Percentiles rank a stretch among this genome's conserved stretches.
Conservation (phyloP, 2,113 vertebrate genomes). For the Aptenodytes patagonicus region DNA sequence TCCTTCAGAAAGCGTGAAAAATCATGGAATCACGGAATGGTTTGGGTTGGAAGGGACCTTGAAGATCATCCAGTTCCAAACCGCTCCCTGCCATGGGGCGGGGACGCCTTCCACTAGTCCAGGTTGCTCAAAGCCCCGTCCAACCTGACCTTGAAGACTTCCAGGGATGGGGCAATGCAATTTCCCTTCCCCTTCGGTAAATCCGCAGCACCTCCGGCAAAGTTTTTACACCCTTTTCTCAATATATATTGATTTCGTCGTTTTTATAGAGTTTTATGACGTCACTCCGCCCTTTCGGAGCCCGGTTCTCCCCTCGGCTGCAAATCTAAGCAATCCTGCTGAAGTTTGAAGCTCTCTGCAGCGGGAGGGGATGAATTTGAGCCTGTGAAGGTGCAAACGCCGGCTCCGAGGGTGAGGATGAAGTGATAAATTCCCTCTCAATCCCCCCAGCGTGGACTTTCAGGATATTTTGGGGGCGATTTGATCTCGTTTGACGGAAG, state of each 20-base stretch:
- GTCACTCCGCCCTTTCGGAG: accelerated
- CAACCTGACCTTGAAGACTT: too few relatives aligned
- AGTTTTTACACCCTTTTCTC: neutral
- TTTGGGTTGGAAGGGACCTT: too few relatives aligned
- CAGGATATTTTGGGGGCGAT: neutral
- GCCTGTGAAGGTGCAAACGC: accelerated
- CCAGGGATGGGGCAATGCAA: too few relatives aligned
- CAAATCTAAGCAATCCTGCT: neutral
- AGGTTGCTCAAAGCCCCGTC: too few relatives aligned
- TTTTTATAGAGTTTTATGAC: neutral
- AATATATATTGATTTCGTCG: neutral
- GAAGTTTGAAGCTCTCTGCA: accelerated
- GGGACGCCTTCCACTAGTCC: too few relatives aligned
- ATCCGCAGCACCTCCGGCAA: accelerated
- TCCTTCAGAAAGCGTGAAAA: neutral
- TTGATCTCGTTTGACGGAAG: neutral
- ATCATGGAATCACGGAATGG: too few relatives aligned
- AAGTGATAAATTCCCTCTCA: neutral
- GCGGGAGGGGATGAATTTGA: neutral
- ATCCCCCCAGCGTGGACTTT: neutral
- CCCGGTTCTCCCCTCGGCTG: accelerated
- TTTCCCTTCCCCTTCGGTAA: neutral
- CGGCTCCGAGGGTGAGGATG: accelerated
- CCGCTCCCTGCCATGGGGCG: too few relatives aligned
- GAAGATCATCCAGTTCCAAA: too few relatives aligned